Conservation (phyloP, 2,797 vertebrate genomes). For the Decapterus maruadsi region DNA sequence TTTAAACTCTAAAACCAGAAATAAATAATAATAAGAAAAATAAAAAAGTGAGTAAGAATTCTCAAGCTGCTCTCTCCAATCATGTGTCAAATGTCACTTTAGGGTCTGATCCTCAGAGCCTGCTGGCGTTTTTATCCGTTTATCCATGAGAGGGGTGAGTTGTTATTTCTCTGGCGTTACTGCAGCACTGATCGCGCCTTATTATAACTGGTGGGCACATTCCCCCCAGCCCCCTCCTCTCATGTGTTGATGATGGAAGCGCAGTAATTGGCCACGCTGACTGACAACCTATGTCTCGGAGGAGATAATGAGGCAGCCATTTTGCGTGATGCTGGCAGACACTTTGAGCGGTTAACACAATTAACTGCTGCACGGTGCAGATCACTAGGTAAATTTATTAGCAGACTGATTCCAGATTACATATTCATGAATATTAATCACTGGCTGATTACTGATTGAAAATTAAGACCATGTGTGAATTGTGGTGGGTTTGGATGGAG, state of each 20-base stretch:
- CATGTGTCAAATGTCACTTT: background rate
- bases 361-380: conserved; percentile 55
- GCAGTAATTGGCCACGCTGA: conserved; percentile 67
- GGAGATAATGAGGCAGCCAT: conserved; percentile 72
- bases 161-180: conserved; percentile 37
- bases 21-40: background rate
- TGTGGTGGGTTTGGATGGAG: background rate
- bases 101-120: conserved; percentile 1
- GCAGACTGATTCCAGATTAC: conserved; percentile 56
- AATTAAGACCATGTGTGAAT: background rate
- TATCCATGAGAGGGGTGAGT: background rate
- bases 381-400: conserved; percentile 57
- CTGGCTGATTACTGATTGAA: conserved; percentile 49
- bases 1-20: too few species aligned
- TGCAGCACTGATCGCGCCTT: conserved; percentile 46
- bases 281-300: conserved; percentile 56
- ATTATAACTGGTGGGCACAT: conserved; percentile 30
- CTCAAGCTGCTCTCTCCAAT: conserved; percentile 1
- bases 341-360: conserved; percentile 60
- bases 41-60: background rate
- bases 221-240: conserved; percentile 27
- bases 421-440: conserved; percentile 59
- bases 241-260: conserved; percentile 59
- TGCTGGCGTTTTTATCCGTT: background rate
- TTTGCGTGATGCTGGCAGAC: conserved; percentile 67